Percentiles rank a stretch among this genome's conserved stretches.
Evolutionary conservation across 2,113 vertebrate genomes (phyloP).

Genomic region (Mystacornis crossleyi): DNA sequence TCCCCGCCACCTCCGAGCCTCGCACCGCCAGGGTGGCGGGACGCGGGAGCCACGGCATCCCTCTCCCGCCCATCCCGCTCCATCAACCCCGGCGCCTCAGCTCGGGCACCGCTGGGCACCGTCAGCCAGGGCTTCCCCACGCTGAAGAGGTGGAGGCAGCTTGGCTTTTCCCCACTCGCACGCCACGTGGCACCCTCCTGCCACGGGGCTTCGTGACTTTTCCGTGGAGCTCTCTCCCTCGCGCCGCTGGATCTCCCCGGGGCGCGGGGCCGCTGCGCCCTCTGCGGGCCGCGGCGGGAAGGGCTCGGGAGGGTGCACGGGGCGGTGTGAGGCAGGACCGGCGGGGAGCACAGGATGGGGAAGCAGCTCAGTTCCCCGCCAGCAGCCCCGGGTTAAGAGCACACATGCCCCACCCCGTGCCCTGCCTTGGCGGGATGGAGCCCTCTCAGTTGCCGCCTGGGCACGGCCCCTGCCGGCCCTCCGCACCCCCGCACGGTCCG

Average conservation of each 20-base stretch:
- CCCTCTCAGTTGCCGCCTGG: background rate
- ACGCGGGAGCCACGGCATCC: fast-evolving
- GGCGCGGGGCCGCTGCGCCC: background rate
- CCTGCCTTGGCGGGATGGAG: background rate
- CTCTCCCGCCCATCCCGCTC: background rate
- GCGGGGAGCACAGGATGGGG: background rate
- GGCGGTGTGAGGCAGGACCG: fast-evolving
- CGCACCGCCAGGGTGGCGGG: fast-evolving
- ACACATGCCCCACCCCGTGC: fast-evolving
- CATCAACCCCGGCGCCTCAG: too few relatives aligned
- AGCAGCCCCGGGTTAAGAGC: background rate
- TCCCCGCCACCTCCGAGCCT: background rate
- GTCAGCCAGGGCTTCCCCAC: background rate
- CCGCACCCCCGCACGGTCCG: background rate
- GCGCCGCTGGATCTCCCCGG: fast-evolving
- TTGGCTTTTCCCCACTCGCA: background rate
- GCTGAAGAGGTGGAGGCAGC: background rate
- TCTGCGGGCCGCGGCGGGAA: background rate
- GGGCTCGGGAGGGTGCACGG: background rate
- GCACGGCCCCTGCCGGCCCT: background rate
- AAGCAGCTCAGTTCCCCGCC: fast-evolving
- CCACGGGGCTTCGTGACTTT: fast-evolving
- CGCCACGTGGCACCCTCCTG: background rate
- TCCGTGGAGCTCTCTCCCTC: fast-evolving
- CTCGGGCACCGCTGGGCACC: too few relatives aligned